Evolutionary conservation across 2,888 invertebrate species (phyloP), one percentile per base, ranked within the genome.

Genomic region (Zonitis immaculata): DNA sequence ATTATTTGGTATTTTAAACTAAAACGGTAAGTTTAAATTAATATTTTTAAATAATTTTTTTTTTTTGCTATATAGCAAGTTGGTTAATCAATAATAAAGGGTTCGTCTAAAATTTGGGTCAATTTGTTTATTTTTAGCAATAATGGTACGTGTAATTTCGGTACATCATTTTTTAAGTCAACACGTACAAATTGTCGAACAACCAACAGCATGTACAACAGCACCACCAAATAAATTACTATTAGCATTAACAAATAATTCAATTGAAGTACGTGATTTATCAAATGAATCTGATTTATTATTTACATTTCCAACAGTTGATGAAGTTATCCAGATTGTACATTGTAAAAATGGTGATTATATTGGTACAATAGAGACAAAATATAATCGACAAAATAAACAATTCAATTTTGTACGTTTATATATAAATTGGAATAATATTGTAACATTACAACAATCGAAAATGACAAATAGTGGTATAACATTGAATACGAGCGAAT

Each of bases 341-440:
- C 86, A 87, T 66, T 88, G 87, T 63, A 71, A 79, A 49, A 80
- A 83, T 65, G 89, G 88, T 32, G 82, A 86, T 66, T 88, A 84
- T 70, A 80, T 87, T 4, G 82, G 81, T 1, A 83, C 86, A 0
- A 65, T 87, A 54, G 87, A 87, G 73, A 79, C 79, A 20, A 83
- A 82, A 69, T 75, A 72, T 57, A 76, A 78, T 64, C 66, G 78
- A 12, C 73, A 77, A 61, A 77, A 72, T 64, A 76, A 68, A 22
- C 74, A 73, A 51, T 73, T 69, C 59, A 80, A 73, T 72, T 86
- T 85, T 62, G 81, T 83, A n/a, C 78, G 89, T 51, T 81, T 88
- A 20, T 90, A 90, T 69, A 82, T 88, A 3, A 87, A 89, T 68
- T 89, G 89, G 85, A 84, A 86, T 68, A 77, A 79, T 49, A 77